Evolutionary conservation across 2,113 vertebrate species (phyloP), one percentile per base, ranked within the genome.

Genomic region (Bubo blakistoni): DNA sequence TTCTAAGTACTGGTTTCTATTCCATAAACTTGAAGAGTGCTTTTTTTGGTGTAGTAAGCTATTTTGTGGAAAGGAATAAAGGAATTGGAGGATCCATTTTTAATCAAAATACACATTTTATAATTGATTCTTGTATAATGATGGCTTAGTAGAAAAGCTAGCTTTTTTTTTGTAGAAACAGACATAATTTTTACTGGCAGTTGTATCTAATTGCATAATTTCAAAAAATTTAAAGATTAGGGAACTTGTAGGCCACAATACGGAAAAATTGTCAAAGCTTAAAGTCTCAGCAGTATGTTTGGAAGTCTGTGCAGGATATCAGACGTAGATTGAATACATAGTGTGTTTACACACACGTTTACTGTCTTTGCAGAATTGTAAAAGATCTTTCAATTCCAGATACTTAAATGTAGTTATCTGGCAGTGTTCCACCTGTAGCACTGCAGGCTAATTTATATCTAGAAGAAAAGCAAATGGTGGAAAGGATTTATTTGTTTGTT

Each of bases 241-340:
- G 47, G 25, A 91, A 47, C 24, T 42, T 38, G 19, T 24, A 63
- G 46, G 42, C 90, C 36, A 80, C n/a, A 76, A 65, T 67, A n/a
- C 40, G 57, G 77, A 30, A 58, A 58, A 62, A 63, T 25, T 25
- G 20, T 21, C 26, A 38, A 38, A 76, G 36, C 13, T 3, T 32
- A 10, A 27, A 78, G 27, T 36, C 34, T 66, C 26, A 32, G 62
- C 32, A 61, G 0, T 24, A 4, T 36, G 16, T 65, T 40, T 40
- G 49, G 6, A 44, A 36, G n/a, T 20, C 71, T 57, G 38, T 38
- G 38, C 55, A 8, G 59, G 42, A 3, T 27, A 18, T 34, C 21
- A 47, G 63, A 10, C 24, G 7, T 3, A 24, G n/a, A 27, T 9
- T 57, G 36, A 16, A 5, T 44, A 10, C 0, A 0, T 25, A 21